Conservation (phyloP, 2,888 invertebrate genomes). For the Andrena marginata region DNA sequence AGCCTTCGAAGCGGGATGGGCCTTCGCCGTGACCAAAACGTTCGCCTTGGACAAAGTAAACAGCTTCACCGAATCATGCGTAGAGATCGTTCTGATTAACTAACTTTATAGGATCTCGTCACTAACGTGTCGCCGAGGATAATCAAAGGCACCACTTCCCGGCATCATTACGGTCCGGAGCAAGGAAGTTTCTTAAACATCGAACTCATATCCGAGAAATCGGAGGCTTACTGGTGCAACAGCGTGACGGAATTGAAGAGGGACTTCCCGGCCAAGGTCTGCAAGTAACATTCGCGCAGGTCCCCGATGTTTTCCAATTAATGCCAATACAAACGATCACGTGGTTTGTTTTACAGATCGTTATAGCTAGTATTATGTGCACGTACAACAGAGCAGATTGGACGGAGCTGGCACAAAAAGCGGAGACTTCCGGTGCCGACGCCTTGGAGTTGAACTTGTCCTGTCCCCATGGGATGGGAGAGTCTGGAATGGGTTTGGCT, state of each 20-base stretch:
- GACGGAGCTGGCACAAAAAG: constrained; percentile 91
- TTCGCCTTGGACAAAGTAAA: constrained; percentile 96
- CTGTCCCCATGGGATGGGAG: constrained; percentile 99
- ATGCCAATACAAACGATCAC: neutral
- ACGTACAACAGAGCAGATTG: constrained; percentile 95
- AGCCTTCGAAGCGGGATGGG: constrained; percentile 98
- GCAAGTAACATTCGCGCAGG: neutral
- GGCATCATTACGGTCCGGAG: constrained; percentile 97
- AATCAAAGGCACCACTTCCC: constrained; percentile 96
- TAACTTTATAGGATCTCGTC: constrained; percentile 91
- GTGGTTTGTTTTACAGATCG: constrained; percentile 86
- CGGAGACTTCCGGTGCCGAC: constrained; percentile 95
- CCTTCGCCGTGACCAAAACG: constrained; percentile 98
- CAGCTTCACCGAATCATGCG: neutral
- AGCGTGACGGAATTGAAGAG: constrained; percentile 94
- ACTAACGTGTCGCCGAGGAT: constrained; percentile 99
- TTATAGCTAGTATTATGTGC: constrained; percentile 99
- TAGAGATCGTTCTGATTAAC: too few species aligned
- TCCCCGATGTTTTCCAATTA: neutral
- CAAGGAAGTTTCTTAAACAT: constrained; percentile 98
- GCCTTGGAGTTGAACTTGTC: constrained; percentile 98
- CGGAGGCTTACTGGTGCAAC: constrained; percentile 96
- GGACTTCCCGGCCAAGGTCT: constrained; percentile 96
- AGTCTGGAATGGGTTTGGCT: constrained; percentile 98
- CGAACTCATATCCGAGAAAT: constrained; percentile 99